Base-by-base conservation (phyloP, 1,140 invertebrate genomes). In the Lysiphlebus fabarum region DNA sequence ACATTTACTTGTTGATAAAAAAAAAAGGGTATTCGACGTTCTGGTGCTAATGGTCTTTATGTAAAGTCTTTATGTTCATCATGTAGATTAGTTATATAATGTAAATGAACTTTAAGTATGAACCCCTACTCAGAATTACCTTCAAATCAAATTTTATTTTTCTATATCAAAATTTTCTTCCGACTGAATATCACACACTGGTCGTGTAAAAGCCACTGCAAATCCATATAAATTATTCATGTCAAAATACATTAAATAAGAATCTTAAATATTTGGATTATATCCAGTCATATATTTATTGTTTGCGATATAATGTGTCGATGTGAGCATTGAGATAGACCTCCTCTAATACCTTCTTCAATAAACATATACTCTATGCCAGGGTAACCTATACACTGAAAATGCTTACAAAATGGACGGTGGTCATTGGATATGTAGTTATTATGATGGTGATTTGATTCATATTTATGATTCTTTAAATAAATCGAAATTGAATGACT, bases 171-270 rank as follows among this genome's bases (percentile, higher is more conserved):
- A 8, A 7, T 6, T 9, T n/a, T 48, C 14, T 26, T 8, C 6
- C 69, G 67, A 77, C 43, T 65, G 9, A 65, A 69, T 75, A 44
- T 62, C 53, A 5, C 53, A 38, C 5, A 17, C 40, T 40, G 68
- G 69, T 40, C 73, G 60, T 10, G 14, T 41, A 12, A 61, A 6
- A 10, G 7, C 53, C 65, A 77, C 66, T 34, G 64, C 63, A 5
- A 34, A 55, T 37, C 68, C 71, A 64, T 76, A 74, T 7, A 77
- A 59, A 60, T 77, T 75, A 51, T 74, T 75, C 4, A 53, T 54
- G 63, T 78, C 74, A 6, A 63, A 56, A 61, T 73, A 72, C 8
- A 63, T 53, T 8, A 74, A 12, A 53, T 66, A 71, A n/a, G 47
- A 44, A 45, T 56, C 63, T 55, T 12, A 1, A 26, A 26, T 26